Evolutionary conservation across 2,888 invertebrate species (phyloP).

Genomic region (Caenorhabditis imperialis): DNA sequence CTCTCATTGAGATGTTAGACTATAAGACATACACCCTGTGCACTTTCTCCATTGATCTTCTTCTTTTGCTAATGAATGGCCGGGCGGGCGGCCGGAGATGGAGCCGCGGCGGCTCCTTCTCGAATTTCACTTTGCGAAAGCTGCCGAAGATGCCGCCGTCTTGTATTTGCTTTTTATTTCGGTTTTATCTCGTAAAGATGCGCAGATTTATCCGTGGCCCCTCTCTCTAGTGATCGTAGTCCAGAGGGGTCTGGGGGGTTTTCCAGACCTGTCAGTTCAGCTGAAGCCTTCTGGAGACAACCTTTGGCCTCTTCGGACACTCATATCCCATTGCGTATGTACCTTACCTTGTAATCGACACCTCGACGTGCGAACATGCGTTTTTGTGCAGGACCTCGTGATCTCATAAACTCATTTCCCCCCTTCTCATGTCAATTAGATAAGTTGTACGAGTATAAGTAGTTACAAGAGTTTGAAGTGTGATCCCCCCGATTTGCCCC

Average conservation of each 20-base stretch:
- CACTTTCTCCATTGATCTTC: too few species aligned
- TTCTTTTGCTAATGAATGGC: slow-evolving; percentile 35
- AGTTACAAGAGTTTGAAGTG: slow-evolving; percentile 49
- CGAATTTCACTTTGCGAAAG: slow-evolving; percentile 48
- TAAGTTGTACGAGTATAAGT: slow-evolving; percentile 31
- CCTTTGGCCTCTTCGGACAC: not conserved
- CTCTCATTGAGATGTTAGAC: too few species aligned
- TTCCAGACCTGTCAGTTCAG: too few species aligned
- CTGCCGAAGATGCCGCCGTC: slow-evolving; percentile 27
- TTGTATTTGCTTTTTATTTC: slow-evolving; percentile 50
- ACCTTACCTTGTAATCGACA: slow-evolving; percentile 39
- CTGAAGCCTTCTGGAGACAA: slow-evolving; percentile 20
- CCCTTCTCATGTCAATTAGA: slow-evolving; percentile 4
- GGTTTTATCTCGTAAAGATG: slow-evolving; percentile 26
- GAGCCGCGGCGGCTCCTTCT: slow-evolving; percentile 22
- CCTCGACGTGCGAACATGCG: slow-evolving; percentile 48
- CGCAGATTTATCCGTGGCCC: slow-evolving; percentile 28
- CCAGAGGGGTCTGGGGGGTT: too few species aligned
- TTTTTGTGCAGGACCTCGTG: not conserved
- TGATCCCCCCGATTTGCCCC: slow-evolving; percentile 24
- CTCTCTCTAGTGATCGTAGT: slow-evolving; percentile 34
- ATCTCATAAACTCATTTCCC: not conserved
- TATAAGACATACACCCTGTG: too few species aligned
- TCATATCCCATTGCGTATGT: too few species aligned
- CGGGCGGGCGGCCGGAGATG: slow-evolving; percentile 20